These are phyloP conservation scores for Lamproptera curius DNA, from an alignment of 2,888 invertebrate species.

Conservation along the genomic window DNA sequence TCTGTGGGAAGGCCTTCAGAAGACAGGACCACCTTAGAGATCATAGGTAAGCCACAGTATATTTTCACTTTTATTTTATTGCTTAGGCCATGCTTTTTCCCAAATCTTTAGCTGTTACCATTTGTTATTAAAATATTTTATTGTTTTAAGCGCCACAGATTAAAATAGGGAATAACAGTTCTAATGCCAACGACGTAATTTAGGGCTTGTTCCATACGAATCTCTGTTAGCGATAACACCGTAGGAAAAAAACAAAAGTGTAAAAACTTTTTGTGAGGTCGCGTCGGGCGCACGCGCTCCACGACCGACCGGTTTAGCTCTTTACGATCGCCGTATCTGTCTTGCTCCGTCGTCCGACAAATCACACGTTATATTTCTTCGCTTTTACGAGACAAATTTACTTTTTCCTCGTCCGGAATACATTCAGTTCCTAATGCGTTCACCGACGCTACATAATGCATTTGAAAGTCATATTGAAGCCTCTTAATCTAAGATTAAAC, in stretches of 20 bases:
- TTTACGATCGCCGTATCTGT: conserved; percentile 76
- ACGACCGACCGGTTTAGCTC: conserved; percentile 68
- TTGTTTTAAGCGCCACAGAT: conserved; percentile 42
- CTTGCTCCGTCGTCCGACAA: conserved; percentile 72
- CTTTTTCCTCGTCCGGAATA: conserved; percentile 55
- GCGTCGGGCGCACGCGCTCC: conserved; percentile 69
- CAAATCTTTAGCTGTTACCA: too few relatives aligned
- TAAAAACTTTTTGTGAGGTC: conserved; percentile 76
- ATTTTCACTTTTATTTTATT: conserved; percentile 3
- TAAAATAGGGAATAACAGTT: conserved; percentile 53
- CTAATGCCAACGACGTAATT: conserved; percentile 65
- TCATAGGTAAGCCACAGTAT: conserved; percentile 82
- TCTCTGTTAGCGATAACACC: conserved; percentile 68
- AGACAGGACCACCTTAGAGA: conserved; percentile 96
- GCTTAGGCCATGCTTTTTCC: neutral
- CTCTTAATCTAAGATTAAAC: conserved; percentile 2
- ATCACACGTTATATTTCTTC: conserved; percentile 76
- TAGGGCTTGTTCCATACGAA: conserved; percentile 57
- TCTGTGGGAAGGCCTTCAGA: conserved; percentile 96
- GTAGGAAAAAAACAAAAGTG: conserved; percentile 65
- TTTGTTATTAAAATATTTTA: too few relatives aligned
- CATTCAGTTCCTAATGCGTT: conserved; percentile 53
- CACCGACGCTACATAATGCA: conserved; percentile 52
- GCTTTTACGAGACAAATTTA: conserved; percentile 68
- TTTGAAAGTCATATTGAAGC: conserved; percentile 43